Evolutionary conservation across 1,140 invertebrate species (phyloP), one percentile per base, ranked within the genome.

Genomic region (Lasioglossum albipes): DNA sequence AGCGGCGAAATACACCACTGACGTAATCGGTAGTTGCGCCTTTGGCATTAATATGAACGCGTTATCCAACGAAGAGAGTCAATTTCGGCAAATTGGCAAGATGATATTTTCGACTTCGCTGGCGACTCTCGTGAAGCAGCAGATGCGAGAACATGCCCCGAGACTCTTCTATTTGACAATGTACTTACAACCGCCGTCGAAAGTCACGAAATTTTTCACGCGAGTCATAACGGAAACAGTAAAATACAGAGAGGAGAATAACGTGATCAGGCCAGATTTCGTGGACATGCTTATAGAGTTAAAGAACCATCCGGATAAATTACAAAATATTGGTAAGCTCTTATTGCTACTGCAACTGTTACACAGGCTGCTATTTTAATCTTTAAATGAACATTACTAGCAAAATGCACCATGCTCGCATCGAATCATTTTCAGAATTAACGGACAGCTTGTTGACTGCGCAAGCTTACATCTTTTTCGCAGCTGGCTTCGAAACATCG

Each of bases 401-500:
- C n/a, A 59, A 49, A 59, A 7, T 41, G 18, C 12, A 0, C 27
- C 27, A 27, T 27, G 27, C 27, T 27, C 27, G 27, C 27, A 27
- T n/a, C 42, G 64, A 2, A n/a, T 27, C 10, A 42, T n/a, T 83
- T 86, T 54, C 61, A 91, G 90, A 88, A 70, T 45, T 91, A 10
- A 91, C 87, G 0, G 87, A 91, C 13, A 75, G 68, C 0, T 59
- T 89, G 0, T 31, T 90, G 0, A 77, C 87, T 5, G 91, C 91
- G 0, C 91, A 94, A 73, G 86, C 90, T 0, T 88, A 93, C 31
- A 49, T 93, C 7, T 93, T 94, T 59, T 90, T 94, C 59, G 13
- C 94, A 7, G 94, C 94, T 54, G 95, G 95, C 45, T 95, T 94
- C 75, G 95, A 95, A 79, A 95, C 95, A 0, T 94, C 95, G 4